Evolutionary conservation across 1,140 invertebrate species (phyloP).

Genomic region (Anagrus nilaparvatae): DNA sequence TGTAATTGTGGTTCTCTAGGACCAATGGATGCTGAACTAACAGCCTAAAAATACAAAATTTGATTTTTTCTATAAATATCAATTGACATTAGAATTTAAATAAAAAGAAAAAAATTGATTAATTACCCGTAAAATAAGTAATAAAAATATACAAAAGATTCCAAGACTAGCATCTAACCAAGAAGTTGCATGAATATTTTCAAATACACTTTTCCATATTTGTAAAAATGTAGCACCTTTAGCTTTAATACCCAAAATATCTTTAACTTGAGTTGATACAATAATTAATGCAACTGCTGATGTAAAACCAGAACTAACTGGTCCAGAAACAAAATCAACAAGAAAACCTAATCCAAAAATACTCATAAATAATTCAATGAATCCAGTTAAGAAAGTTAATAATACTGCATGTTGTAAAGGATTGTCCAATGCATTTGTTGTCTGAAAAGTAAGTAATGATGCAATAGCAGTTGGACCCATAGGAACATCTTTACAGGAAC

Average conservation of each 20-base stretch:
- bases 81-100: too few species aligned
- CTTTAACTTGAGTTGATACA: slow-evolving; percentile 78
- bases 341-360: slow-evolving; percentile 79
- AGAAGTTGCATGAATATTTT: slow-evolving; percentile 49
- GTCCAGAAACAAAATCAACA: slow-evolving; percentile 87
- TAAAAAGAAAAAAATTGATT: too few species aligned
- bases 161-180: slow-evolving; percentile 61
- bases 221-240: slow-evolving; percentile 62
- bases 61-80: too few species aligned
- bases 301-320: slow-evolving; percentile 87
- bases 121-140: slow-evolving; percentile 60
- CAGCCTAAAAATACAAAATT: slow-evolving; percentile 39
- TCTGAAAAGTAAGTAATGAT: slow-evolving; percentile 69
- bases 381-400: slow-evolving; percentile 66
- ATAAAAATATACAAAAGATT: slow-evolving; percentile 56
- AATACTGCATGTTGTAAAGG: slow-evolving; percentile 61
- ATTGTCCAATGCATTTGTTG: slow-evolving; percentile 53
- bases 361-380: slow-evolving; percentile 77
- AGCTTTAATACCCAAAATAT: slow-evolving; percentile 67
- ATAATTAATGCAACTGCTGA: slow-evolving; percentile 88
- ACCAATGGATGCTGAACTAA: slow-evolving; percentile 49
- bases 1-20: slow-evolving; percentile 39
- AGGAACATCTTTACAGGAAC: slow-evolving; percentile 83
- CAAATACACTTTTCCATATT: slow-evolving; percentile 57
- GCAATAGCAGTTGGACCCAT: slow-evolving; percentile 80